Conservation (phyloP, 2,888 invertebrate species). For the Iselma pallidipennis region DNA sequence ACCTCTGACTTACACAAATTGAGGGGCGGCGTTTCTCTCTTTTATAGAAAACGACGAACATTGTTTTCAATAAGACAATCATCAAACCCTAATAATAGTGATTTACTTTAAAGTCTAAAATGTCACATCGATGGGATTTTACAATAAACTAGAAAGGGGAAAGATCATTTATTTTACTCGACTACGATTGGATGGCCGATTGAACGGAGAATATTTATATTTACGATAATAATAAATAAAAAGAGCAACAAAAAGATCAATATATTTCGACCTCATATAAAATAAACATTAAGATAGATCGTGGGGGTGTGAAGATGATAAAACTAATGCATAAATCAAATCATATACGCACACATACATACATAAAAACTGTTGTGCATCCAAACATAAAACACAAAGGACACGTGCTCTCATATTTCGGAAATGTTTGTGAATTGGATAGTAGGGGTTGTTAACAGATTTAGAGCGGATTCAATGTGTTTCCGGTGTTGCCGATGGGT, state of each 20-base stretch:
- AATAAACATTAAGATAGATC: constrained; percentile 8
- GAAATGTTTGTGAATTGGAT: constrained; percentile 8
- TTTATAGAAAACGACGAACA: no score
- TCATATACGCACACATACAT: no score
- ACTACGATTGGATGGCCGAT: neutral
- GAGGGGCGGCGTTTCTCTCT: no score
- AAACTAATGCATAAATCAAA: constrained; percentile 18
- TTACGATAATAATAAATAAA: neutral
- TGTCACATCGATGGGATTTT: neutral
- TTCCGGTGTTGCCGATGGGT: constrained; percentile 22
- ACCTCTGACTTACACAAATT: neutral
- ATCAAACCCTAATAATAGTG: neutral
- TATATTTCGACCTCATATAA: neutral
- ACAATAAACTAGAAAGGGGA: neutral
- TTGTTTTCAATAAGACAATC: neutral
- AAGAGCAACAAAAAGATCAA: no score
- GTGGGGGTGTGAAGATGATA: constrained; percentile 19
- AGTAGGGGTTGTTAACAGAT: constrained; percentile 33
- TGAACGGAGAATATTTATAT: neutral
- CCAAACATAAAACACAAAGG: neutral
- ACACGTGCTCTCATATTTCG: constrained; percentile 35
- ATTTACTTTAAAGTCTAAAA: neutral
- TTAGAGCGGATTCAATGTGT: constrained; percentile 36
- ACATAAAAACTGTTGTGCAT: no score
- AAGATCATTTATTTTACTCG: neutral